Evolutionary conservation across 2,113 vertebrate genomes (phyloP).

Genomic region (Cichladusa arquata): DNA sequence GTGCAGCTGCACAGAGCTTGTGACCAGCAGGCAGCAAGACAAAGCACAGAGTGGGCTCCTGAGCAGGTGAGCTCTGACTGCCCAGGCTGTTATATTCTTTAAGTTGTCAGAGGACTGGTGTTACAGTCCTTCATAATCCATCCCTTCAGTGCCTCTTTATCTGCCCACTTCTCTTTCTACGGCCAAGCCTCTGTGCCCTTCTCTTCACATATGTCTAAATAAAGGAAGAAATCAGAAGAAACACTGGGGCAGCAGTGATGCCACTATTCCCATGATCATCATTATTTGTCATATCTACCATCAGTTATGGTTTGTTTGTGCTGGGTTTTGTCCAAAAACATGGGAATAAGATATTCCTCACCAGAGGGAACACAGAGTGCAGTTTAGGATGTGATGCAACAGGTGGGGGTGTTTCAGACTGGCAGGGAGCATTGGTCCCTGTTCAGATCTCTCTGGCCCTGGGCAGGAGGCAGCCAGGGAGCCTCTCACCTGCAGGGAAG

Average conservation of each 20-base stretch:
- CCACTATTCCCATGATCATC: background rate
- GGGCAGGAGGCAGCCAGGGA: background rate
- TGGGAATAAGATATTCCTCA: background rate
- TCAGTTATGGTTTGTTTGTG: background rate
- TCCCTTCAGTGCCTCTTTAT: background rate
- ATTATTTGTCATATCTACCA: background rate
- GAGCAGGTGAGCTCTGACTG: background rate
- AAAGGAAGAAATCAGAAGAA: background rate
- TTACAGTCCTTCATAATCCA: rapidly evolving
- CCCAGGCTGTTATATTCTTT: background rate
- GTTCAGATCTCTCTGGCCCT: background rate
- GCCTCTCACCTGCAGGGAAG: background rate
- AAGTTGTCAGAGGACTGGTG: background rate
- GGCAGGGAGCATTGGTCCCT: background rate
- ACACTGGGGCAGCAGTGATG: background rate
- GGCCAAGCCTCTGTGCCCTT: background rate
- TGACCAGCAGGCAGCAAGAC: background rate
- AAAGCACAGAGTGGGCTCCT: background rate
- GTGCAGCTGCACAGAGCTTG: background rate
- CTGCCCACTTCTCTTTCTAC: background rate
- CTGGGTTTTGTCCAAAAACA: slow-evolving; percentile 1
- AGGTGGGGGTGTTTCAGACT: background rate
- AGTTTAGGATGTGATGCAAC: background rate
- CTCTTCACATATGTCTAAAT: background rate
- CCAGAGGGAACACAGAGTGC: background rate